Evolutionary conservation across 2,797 vertebrate genomes (phyloP).

Genomic region (Hozukius guyotensis): DNA sequence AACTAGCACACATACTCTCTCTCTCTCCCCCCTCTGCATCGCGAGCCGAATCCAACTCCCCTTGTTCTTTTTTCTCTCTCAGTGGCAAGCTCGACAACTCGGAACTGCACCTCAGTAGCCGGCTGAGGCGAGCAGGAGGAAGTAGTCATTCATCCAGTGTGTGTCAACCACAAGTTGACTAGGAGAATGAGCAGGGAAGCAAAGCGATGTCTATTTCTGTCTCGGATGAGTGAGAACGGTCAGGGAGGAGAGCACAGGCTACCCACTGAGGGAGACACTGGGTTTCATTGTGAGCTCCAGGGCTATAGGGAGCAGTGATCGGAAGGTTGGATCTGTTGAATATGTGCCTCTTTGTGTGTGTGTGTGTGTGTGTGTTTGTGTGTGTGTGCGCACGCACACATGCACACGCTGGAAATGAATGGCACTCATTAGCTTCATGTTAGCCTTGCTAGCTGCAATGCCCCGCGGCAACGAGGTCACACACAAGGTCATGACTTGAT

Average conservation of each 20-base stretch:
- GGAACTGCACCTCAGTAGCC: constrained; percentile 67
- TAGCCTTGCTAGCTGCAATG: constrained; percentile 75
- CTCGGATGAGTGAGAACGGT: constrained; percentile 72
- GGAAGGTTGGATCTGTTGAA: constrained; percentile 78
- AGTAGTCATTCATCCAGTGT: constrained; percentile 76
- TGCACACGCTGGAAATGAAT: constrained; percentile 73
- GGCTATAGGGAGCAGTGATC: constrained; percentile 76
- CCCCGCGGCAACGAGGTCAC: constrained; percentile 73
- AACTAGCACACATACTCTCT: constrained; percentile 45
- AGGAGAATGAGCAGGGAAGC: constrained; percentile 77
- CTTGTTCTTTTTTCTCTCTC: constrained; percentile 64
- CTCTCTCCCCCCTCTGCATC: not conserved
- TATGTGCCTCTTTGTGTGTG: constrained; percentile 41
- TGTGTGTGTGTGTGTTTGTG: not conserved
- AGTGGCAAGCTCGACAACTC: constrained; percentile 70
- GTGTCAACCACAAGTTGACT: constrained; percentile 77
- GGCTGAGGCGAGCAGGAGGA: constrained; percentile 65
- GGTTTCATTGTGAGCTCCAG: constrained; percentile 76
- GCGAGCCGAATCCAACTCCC: constrained; percentile 53
- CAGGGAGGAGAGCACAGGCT: constrained; percentile 66
- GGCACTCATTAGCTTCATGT: constrained; percentile 79
- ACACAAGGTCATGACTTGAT: constrained; percentile 73
- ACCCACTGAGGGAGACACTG: constrained; percentile 74
- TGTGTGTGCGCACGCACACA: not conserved
- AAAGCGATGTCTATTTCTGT: constrained; percentile 77